Base-by-base conservation (phyloP, 1,140 invertebrate genomes). In the Drusus annulatus region DNA sequence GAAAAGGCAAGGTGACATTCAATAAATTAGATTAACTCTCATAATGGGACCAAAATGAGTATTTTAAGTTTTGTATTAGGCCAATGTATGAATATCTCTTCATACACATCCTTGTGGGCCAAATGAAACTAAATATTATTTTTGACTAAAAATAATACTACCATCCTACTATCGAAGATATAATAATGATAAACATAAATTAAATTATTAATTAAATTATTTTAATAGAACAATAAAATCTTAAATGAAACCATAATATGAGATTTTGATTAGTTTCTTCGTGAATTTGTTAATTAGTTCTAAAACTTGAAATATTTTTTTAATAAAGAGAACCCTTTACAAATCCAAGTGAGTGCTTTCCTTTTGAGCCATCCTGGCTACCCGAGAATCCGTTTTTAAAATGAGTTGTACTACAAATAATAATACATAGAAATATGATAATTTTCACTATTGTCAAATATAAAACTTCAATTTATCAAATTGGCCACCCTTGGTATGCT, bases 11-110 rank as follows among this genome's bases (percentile, higher is more conserved):
- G 10, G 56, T 45, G 36, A 45, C 36, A 13, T 45, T 45, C 36
- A 45, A 45, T 45, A 45, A 45, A 45, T 45, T 45, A 45, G 8
- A 45, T 45, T 13, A 45, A 45, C 10, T 45, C 36, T 78, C 31
- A 65, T 78, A 78, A 78, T 52, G 60, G 65, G 28, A 65, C 56
- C 62, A 65, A 65, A 78, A 78, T 78, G 45, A 50, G 54, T 52
- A 28, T 78, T 45, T 78, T 52, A 52, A 51, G 31, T 54, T 62
- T 25, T 50, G 52, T 68, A 68, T 21, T 68, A 56, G 62, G 36
- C 36, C 36, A 13, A 60, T 60, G 17, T 17, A 19, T 7, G 56
- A 21, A 23, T 60, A 60, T 23, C 17, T 19, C 17, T 19, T 13
- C 17, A 7, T 56, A 56, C 54, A 5, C 54, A 5, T 60, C 13